Conservation (phyloP, 1,140 invertebrate genomes). For the Vanessa atalanta region DNA sequence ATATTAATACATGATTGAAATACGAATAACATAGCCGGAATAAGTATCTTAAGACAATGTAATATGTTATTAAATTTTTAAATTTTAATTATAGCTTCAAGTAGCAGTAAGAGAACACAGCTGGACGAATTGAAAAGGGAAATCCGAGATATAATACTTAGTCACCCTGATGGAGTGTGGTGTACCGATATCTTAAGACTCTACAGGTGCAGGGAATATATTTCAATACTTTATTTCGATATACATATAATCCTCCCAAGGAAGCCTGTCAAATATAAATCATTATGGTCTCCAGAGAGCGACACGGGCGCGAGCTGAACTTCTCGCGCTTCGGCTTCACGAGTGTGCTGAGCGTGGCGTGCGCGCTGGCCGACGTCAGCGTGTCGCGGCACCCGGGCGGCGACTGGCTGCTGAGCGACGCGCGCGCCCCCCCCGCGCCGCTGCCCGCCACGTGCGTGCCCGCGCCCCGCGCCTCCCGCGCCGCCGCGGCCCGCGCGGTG, state of each 20-base stretch:
- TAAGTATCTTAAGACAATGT: no score
- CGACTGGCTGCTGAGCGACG: slow-evolving; percentile 50
- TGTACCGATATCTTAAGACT: slow-evolving; percentile 54
- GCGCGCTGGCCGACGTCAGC: slow-evolving; percentile 40
- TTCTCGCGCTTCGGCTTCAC: slow-evolving; percentile 61
- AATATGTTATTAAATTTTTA: neutral
- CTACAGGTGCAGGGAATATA: slow-evolving; percentile 42
- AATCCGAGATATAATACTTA: slow-evolving; percentile 45
- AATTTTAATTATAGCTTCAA: slow-evolving; percentile 40
- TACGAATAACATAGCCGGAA: no score
- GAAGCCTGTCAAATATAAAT: no score
- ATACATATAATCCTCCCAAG: no score
- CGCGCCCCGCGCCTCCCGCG: slow-evolving; percentile 18
- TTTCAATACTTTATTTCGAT: neutral
- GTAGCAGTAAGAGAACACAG: slow-evolving; percentile 43
- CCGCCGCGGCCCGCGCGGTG: slow-evolving; percentile 10
- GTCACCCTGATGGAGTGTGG: slow-evolving; percentile 53
- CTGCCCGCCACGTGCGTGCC: slow-evolving; percentile 22
- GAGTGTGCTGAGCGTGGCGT: slow-evolving; percentile 52
- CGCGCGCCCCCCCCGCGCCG: slow-evolving; percentile 27
- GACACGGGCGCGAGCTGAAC: slow-evolving; percentile 56
- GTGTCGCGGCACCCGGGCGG: slow-evolving; percentile 34
- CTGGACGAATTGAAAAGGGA: slow-evolving; percentile 53
- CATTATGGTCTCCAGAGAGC: slow-evolving; percentile 42
- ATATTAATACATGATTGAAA: no score